phyloP scores from a whole-genome alignment of 2,888 invertebrate species.

The Silvanus unidentatus region DNA sequence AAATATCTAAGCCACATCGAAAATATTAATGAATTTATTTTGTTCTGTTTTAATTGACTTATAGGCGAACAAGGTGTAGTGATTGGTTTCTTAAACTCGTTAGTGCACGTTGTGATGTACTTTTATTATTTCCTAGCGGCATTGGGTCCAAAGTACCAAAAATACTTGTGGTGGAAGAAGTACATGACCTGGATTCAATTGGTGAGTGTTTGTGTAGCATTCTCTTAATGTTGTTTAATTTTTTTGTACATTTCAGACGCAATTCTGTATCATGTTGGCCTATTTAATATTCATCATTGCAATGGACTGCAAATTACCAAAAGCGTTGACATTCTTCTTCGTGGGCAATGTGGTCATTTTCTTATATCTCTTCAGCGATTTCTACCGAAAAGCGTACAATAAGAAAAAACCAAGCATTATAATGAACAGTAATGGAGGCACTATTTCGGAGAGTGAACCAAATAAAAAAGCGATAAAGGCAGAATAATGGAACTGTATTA shows the following conservation, averaged over 20 bases:
- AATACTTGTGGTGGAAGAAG: constrained; percentile 92
- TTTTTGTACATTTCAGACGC: constrained; percentile 51
- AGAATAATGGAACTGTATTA: neutral
- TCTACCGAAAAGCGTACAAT: constrained; percentile 53
- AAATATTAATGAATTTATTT: too few relatives aligned
- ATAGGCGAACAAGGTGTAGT: constrained; percentile 82
- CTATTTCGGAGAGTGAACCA: neutral
- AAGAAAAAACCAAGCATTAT: constrained; percentile 11
- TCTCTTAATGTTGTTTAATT: neutral
- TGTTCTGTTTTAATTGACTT: constrained; percentile 40
- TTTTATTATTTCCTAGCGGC: constrained; percentile 83
- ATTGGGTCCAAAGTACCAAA: constrained; percentile 80
- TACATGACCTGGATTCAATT: constrained; percentile 84
- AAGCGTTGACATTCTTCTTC: constrained; percentile 60
- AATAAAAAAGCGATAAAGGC: neutral
- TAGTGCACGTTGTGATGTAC: constrained; percentile 91
- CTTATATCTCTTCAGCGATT: constrained; percentile 71
- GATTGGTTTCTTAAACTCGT: constrained; percentile 79
- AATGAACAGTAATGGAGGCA: neutral
- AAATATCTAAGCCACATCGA: too few relatives aligned
- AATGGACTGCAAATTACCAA: constrained; percentile 66
- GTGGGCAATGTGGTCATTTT: constrained; percentile 64
- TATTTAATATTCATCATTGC: constrained; percentile 62
- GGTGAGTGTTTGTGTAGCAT: constrained; percentile 44
- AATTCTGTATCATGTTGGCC: constrained; percentile 69